Conservation (phyloP, 92 coral and sea anemone species). For the Epizoanthus rinbou region DNA sequence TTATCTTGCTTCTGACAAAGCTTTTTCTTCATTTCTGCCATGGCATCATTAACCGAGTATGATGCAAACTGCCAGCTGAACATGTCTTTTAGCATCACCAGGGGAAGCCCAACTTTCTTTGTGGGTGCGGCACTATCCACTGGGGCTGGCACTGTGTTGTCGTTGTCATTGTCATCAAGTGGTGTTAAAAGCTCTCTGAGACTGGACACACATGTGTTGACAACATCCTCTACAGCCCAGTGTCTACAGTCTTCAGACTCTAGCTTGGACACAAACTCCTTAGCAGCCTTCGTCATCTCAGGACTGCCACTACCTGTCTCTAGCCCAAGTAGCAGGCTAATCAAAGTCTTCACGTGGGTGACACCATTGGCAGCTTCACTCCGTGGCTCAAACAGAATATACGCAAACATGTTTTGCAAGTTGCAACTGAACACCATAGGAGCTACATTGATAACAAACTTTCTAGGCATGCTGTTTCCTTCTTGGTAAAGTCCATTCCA, state of each 20-base stretch:
- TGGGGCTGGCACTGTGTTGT: neutral
- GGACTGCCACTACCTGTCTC: neutral
- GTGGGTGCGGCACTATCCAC: neutral
- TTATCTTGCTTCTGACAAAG: conserved; percentile 5
- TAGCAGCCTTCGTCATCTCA: conserved; percentile 4
- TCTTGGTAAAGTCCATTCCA: conserved; percentile 67
- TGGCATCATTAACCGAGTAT: conserved; percentile 45
- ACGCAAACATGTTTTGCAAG: neutral
- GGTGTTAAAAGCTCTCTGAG: conserved; percentile 2
- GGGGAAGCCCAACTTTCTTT: neutral
- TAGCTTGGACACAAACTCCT: conserved; percentile 28
- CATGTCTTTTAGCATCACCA: conserved; percentile 44
- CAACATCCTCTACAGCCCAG: conserved; percentile 47
- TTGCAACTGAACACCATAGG: neutral
- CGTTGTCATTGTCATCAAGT: neutral
- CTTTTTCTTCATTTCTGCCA: conserved; percentile 37
- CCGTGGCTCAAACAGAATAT: conserved; percentile 26
- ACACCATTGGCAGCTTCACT: neutral
- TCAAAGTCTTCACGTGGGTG: conserved; percentile 12
- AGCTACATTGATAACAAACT: conserved; percentile 50
- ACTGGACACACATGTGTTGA: conserved; percentile 31
- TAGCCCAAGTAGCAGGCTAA: neutral
- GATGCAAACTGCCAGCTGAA: conserved; percentile 53
- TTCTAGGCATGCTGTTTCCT: conserved; percentile 55
- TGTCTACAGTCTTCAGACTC: neutral